Conservation (phyloP, 2,113 vertebrate species). For the Phaethon lepturus region DNA sequence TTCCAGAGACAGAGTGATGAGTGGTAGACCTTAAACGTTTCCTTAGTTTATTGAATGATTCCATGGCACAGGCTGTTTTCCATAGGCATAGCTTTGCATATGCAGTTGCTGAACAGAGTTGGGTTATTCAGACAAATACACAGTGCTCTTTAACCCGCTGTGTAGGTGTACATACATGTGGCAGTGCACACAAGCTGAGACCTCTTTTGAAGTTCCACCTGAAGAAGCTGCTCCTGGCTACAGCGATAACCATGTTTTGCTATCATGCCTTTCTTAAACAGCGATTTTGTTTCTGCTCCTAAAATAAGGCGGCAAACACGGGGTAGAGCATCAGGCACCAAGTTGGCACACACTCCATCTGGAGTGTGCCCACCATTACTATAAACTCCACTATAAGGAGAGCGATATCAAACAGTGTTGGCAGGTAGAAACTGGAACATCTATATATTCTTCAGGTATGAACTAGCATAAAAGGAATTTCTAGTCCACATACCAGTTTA, state of each 20-base stretch:
- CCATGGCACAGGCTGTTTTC: not conserved
- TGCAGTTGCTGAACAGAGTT: not conserved
- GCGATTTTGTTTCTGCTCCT: conserved; percentile 25
- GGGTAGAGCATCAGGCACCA: conserved; percentile 10
- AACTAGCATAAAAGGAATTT: conserved; percentile 14
- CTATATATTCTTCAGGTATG: not conserved
- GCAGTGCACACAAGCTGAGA: not conserved
- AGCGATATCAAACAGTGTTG: not conserved
- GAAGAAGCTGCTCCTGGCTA: not conserved
- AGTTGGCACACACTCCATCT: not conserved
- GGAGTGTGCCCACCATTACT: not conserved
- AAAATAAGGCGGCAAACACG: not conserved
- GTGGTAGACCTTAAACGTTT: not conserved
- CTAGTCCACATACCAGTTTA: not conserved
- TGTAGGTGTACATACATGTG: not conserved
- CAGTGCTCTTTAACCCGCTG: not conserved
- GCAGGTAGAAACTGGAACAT: conserved; percentile 1
- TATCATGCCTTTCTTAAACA: not conserved
- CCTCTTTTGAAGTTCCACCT: not conserved
- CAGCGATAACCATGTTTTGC: not conserved
- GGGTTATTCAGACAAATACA: not conserved
- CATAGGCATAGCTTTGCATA: conserved; percentile 1
- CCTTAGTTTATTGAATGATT: conserved; percentile 48
- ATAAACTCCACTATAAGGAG: not conserved
- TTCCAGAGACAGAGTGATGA: conserved; percentile 23